Conservation (phyloP, 2,113 vertebrate genomes). For the human (Homo sapiens) region DNA sequence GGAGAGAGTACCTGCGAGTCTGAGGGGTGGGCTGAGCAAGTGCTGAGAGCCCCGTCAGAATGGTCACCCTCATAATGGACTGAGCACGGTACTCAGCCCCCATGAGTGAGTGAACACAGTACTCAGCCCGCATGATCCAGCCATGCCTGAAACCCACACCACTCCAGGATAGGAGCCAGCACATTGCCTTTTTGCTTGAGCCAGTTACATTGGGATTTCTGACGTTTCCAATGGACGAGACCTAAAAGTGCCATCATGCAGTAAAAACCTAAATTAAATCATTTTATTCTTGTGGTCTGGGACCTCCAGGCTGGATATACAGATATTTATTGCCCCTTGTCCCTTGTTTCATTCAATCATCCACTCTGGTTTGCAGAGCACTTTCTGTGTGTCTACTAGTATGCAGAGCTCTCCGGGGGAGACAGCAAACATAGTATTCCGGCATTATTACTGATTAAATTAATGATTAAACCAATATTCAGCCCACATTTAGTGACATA, state of each 20-base stretch:
- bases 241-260: not conserved
- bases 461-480: not conserved
- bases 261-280: not conserved
- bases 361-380: not conserved
- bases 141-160: not conserved
- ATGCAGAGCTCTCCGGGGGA: not conserved
- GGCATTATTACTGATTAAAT: not conserved
- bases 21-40: no score
- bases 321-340: not conserved
- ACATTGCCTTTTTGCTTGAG: not conserved
- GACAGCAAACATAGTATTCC: no score
- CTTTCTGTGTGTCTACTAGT: not conserved
- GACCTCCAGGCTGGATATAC: no score
- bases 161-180: not conserved
- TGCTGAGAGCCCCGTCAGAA: no score
- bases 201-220: not conserved
- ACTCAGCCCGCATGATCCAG: not conserved
- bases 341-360: not conserved
- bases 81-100: no score
- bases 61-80: no score
- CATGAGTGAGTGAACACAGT: no score
- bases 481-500: not conserved
- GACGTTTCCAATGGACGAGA: not conserved
- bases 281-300: no score
- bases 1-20: not conserved